These are phyloP conservation scores for Cryptoblepharus egeriae DNA, from an alignment of 2,797 vertebrate species.

Conservation along the genomic window DNA sequence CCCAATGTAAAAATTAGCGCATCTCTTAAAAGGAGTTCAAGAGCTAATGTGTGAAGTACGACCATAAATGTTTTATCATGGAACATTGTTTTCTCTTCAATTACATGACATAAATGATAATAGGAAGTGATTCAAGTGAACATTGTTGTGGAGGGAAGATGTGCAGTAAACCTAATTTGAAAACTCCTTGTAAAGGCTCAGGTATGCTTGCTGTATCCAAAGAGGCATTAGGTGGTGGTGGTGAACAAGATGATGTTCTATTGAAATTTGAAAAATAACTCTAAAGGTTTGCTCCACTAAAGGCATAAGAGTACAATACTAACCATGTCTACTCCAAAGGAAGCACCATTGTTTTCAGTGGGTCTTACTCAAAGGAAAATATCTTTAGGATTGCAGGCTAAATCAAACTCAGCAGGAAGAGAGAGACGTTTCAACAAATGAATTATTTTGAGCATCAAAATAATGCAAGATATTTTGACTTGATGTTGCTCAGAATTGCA, in stretches of 20 bases:
- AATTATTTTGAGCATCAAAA: not conserved
- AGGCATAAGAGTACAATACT: no score
- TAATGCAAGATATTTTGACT: not conserved
- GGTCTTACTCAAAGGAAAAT: no score
- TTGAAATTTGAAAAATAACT: conserved; percentile 18
- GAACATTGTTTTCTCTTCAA: conserved; percentile 25
- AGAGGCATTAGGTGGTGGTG: not conserved
- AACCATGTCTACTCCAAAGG: no score
- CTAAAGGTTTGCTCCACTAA: not conserved
- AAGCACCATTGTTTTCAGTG: no score
- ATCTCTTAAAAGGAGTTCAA: conserved; percentile 13
- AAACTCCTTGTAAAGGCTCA: not conserved
- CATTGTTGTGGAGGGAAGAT: conserved; percentile 10
- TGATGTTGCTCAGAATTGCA: not conserved
- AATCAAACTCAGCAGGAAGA: not conserved
- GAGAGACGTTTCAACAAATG: not conserved
- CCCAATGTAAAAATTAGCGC: not conserved
- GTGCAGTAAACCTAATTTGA: conserved; percentile 26
- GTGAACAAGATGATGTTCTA: conserved; percentile 5
- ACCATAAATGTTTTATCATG: conserved; percentile 35
- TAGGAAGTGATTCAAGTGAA: not conserved
- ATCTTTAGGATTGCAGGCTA: no score
- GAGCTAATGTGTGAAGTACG: conserved; percentile 10
- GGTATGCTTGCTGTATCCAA: not conserved
- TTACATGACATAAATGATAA: conserved; percentile 21